phyloP scores from a whole-genome alignment of 2,888 invertebrate species.

The Trissonchulus latispiculum region DNA sequence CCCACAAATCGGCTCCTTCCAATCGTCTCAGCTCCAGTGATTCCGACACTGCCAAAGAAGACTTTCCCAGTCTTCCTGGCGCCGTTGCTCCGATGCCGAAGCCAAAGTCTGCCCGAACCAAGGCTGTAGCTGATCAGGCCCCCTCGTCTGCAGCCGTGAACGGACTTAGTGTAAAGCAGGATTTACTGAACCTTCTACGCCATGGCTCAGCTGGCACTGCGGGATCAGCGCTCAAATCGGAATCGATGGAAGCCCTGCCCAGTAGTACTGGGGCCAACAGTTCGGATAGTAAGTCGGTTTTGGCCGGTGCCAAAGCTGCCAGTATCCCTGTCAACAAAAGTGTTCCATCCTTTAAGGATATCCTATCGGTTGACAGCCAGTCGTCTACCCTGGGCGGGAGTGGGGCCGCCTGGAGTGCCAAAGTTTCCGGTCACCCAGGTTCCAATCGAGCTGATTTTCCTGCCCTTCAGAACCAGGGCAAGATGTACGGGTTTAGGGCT shows the following conservation, averaged over 20 bases:
- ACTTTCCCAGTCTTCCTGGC: not conserved
- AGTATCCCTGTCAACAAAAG: not conserved
- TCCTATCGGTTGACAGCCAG: not conserved
- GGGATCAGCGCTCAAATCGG: not conserved
- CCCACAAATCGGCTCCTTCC: too few relatives aligned
- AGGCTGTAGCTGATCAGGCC: not conserved
- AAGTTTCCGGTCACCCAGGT: not conserved
- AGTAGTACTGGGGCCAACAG: not conserved
- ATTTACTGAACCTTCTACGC: too few relatives aligned
- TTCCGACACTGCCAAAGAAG: too few relatives aligned
- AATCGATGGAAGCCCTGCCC: not conserved
- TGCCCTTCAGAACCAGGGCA: not conserved
- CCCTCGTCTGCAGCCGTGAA: too few relatives aligned
- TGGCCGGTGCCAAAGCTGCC: not conserved
- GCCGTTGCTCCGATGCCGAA: not conserved
- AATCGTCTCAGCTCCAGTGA: too few relatives aligned
- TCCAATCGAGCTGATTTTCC: not conserved
- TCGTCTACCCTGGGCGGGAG: not conserved
- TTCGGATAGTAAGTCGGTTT: too few relatives aligned
- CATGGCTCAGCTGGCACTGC: not conserved
- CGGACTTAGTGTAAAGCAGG: too few relatives aligned
- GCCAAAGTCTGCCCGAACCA: not conserved
- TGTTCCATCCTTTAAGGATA: not conserved
- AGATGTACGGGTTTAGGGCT: not conserved
- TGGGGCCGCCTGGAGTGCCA: not conserved